These are phyloP conservation scores for Holacanthus passer DNA, from an alignment of 2,113 vertebrate genomes.

Conservation along the genomic window DNA sequence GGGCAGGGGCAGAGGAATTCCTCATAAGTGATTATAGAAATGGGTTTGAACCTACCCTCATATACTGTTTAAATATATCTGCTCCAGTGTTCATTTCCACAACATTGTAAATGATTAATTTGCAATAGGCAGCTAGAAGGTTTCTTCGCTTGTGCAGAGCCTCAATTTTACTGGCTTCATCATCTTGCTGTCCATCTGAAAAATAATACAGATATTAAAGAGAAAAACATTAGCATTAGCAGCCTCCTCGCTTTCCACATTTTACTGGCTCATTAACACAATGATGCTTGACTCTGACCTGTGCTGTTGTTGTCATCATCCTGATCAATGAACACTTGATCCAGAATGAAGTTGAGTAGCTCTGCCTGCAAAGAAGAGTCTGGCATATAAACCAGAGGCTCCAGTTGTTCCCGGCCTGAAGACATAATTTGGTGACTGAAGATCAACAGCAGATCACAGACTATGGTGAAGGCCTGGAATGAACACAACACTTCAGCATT, in stretches of 20 bases:
- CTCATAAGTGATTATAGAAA: neutral
- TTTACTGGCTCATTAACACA: neutral
- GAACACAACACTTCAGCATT: conserved; percentile 47
- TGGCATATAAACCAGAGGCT: conserved; percentile 92
- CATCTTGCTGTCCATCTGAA: conserved; percentile 95
- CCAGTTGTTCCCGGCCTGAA: conserved; percentile 93
- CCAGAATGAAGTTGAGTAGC: conserved; percentile 95
- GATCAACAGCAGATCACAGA: conserved; percentile 96
- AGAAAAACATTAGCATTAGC: neutral
- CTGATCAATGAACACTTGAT: conserved; percentile 98
- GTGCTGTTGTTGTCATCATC: conserved; percentile 95
- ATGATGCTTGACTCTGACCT: conserved; percentile 87
- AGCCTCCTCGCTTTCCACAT: neutral
- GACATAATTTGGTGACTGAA: conserved; percentile 98
- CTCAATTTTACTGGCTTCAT: conserved; percentile 98
- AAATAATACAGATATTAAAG: neutral
- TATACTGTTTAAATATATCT: conserved; percentile 99
- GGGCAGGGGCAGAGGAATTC: neutral
- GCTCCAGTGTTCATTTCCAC: conserved; percentile 97
- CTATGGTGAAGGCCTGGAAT: conserved; percentile 94
- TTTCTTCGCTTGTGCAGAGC: conserved; percentile 97
- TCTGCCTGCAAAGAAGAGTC: conserved; percentile 95
- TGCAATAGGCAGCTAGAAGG: conserved; percentile 96
- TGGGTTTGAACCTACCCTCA: conserved; percentile 88
- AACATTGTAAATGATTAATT: conserved; percentile 97